Conservation (phyloP, 2,888 invertebrate genomes). For the Camptogramma bilineatum region DNA sequence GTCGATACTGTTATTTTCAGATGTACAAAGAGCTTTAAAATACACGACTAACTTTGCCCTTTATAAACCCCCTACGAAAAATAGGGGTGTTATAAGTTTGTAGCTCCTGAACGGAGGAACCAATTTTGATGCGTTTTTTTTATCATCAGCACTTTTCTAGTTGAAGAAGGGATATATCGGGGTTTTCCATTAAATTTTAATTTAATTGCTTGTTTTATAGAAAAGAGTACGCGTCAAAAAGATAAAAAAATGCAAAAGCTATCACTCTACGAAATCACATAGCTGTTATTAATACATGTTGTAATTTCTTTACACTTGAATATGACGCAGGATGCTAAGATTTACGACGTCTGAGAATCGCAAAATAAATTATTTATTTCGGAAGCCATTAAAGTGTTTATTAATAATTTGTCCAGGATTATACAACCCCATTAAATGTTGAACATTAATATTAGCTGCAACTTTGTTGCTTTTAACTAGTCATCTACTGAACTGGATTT, state of each 20-base stretch:
- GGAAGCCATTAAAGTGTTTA: constrained; percentile 54
- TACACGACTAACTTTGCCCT: no score
- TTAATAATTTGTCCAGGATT: constrained; percentile 51
- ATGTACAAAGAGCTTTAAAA: no score
- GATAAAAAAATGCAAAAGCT: background rate
- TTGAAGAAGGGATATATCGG: no score
- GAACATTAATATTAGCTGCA: constrained; percentile 39
- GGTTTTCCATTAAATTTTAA: no score
- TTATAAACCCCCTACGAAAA: no score
- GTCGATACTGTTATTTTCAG: no score
- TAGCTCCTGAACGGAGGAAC: no score
- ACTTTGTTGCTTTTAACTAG: constrained; percentile 31
- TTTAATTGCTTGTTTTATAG: no score
- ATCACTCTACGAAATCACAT: constrained; percentile 25
- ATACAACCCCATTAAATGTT: constrained; percentile 47
- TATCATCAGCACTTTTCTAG: no score
- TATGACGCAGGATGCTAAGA: constrained; percentile 48
- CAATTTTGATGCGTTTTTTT: no score
- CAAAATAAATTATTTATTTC: constrained; percentile 55
- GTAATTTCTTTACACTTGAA: constrained; percentile 36
- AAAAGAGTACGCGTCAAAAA: no score
- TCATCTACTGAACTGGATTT: constrained; percentile 14
- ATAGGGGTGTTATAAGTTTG: no score
- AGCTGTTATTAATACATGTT: constrained; percentile 29
- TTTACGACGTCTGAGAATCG: constrained; percentile 51